These are phyloP conservation scores for Chlorodrepanis virens DNA, from an alignment of 2,113 vertebrate species.

Conservation along the genomic window DNA sequence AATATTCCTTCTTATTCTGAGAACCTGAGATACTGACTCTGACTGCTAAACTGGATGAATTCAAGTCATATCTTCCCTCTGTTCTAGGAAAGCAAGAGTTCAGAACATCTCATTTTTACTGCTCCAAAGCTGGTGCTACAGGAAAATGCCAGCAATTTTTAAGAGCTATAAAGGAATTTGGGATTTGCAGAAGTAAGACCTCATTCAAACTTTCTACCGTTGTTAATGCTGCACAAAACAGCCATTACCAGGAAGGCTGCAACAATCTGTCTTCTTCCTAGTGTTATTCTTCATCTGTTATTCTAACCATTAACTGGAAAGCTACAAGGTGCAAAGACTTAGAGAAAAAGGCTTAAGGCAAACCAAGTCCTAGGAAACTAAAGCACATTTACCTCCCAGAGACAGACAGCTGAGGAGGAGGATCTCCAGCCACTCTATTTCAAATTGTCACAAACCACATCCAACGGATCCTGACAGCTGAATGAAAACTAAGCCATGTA, in stretches of 20 bases:
- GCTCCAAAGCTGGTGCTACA: neutral
- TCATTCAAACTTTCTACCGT: neutral
- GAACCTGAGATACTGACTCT: neutral
- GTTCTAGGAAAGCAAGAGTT: neutral
- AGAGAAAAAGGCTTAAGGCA: neutral
- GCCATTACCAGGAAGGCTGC: neutral
- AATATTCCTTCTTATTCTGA: neutral
- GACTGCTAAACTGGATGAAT: neutral
- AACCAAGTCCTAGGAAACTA: neutral
- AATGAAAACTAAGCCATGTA: neutral
- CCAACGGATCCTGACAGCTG: neutral
- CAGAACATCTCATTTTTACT: neutral
- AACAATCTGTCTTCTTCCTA: neutral
- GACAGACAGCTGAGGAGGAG: neutral
- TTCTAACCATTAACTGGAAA: neutral
- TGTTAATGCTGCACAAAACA: neutral
- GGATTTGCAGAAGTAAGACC: neutral
- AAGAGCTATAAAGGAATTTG: neutral
- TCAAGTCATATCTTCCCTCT: neutral
- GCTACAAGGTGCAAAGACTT: neutral
- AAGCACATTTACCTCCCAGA: neutral
- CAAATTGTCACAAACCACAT: neutral
- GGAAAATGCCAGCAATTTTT: neutral
- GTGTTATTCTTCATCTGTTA: neutral
- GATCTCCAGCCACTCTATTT: neutral